Evolutionary conservation across 2,797 vertebrate genomes (phyloP).

Genomic region (Parauchenoglanis punctatus): DNA sequence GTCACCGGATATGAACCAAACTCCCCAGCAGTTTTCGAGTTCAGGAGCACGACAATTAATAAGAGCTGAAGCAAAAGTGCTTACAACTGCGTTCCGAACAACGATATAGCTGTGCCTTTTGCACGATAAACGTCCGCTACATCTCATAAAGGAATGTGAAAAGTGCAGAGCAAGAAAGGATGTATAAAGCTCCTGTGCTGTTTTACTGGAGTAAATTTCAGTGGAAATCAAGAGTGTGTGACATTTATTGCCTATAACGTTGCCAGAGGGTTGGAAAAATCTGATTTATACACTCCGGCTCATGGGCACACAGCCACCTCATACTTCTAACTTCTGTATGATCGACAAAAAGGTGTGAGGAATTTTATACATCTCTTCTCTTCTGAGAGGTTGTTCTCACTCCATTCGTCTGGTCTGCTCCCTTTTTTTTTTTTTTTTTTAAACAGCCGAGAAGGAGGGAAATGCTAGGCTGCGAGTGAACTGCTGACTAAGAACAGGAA

Average conservation of each 20-base stretch:
- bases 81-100: not conserved
- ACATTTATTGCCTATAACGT: constrained; percentile 27
- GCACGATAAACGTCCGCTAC: not conserved
- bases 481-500: constrained; percentile 52
- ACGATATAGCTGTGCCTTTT: not conserved
- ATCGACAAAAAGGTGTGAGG: not conserved
- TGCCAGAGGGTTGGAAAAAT: not conserved
- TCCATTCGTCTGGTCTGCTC: not conserved
- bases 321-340: not conserved
- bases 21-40: not conserved
- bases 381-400: not conserved
- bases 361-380: not conserved
- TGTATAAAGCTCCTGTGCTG: not conserved
- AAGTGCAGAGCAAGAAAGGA: not conserved
- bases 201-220: not conserved
- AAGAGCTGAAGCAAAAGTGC: not conserved
- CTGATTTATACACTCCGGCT: not conserved
- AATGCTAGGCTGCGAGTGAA: constrained; percentile 37
- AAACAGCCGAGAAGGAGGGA: not conserved
- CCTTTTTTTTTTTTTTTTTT: not conserved
- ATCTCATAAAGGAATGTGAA: not conserved
- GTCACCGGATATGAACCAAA: not conserved
- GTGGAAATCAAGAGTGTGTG: not conserved
- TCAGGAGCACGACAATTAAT: not conserved
- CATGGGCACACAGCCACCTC: not conserved